phyloP scores from a whole-genome alignment of 2,113 vertebrate genomes.

The Myotis yumanensis region DNA sequence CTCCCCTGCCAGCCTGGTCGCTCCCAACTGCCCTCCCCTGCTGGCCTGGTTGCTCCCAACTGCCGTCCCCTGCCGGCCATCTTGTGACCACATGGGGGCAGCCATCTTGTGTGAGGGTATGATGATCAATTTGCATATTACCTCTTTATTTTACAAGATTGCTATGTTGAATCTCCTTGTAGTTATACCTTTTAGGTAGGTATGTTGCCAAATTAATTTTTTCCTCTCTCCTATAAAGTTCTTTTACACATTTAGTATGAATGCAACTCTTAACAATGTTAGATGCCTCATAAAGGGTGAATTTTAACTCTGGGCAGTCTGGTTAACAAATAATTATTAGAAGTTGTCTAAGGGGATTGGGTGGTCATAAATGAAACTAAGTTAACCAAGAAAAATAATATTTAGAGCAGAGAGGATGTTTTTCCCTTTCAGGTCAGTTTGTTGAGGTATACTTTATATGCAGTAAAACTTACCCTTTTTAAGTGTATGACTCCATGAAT shows the following conservation, averaged over 20 bases:
- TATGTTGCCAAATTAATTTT: background rate
- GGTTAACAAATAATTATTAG: background rate
- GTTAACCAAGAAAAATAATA: slow-evolving; percentile 36
- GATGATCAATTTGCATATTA: too few relatives aligned
- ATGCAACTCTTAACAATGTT: background rate
- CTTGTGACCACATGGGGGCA: too few relatives aligned
- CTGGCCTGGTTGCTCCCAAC: too few relatives aligned
- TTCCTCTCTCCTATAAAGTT: background rate
- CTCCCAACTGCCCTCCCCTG: too few relatives aligned
- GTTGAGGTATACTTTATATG: background rate
- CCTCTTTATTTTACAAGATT: background rate
- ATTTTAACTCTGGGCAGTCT: slow-evolving; percentile 22
- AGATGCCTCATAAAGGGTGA: background rate
- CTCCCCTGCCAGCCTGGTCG: too few relatives aligned
- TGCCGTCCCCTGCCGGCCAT: too few relatives aligned
- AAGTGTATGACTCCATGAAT: background rate
- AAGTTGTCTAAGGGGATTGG: background rate
- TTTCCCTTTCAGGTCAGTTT: background rate
- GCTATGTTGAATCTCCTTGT: background rate
- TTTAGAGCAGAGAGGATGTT: background rate
- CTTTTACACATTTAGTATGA: slow-evolving; percentile 8
- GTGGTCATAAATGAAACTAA: background rate
- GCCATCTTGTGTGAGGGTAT: too few relatives aligned
- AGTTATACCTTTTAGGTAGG: background rate
- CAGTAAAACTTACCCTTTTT: background rate